These are phyloP conservation scores for Eilema sororculum DNA, from an alignment of 2,888 invertebrate species.

Conservation along the genomic window DNA sequence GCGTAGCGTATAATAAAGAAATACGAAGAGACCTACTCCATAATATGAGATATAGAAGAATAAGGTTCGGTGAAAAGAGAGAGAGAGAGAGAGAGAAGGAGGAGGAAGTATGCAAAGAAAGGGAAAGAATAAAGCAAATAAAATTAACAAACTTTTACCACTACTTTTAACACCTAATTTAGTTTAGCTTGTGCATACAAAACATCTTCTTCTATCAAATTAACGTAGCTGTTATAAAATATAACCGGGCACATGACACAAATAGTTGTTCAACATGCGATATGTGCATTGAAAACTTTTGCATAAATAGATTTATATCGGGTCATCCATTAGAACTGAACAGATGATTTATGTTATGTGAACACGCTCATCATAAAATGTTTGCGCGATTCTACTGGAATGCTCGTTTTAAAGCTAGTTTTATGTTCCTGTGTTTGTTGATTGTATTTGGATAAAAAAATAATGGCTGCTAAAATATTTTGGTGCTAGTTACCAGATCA, in stretches of 20 bases:
- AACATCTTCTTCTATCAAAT: slow-evolving; percentile 42
- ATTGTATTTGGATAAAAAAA: background rate
- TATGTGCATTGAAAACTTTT: slow-evolving; percentile 81
- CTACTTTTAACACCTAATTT: background rate
- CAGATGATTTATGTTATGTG: slow-evolving; percentile 71
- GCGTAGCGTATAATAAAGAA: no score
- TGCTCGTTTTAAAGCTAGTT: slow-evolving; percentile 19
- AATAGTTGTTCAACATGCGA: slow-evolving; percentile 76
- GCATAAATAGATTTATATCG: slow-evolving; percentile 83
- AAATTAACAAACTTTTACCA: background rate
- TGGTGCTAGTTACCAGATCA: background rate
- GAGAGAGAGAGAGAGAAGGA: background rate
- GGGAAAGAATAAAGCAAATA: background rate
- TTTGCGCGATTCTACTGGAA: slow-evolving; percentile 42
- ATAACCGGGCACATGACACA: slow-evolving; percentile 56
- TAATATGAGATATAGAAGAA: no score
- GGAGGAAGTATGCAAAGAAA: background rate
- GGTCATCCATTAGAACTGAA: slow-evolving; percentile 73
- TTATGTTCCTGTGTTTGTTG: slow-evolving; percentile 9
- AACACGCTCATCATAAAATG: slow-evolving; percentile 68
- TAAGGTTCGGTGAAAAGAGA: background rate
- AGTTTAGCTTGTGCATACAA: background rate
- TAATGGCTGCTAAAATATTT: background rate
- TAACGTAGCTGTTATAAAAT: slow-evolving; percentile 39
- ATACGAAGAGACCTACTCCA: no score